Base-by-base conservation (phyloP, 2,888 invertebrate species). In the Drosophila pseudotakahashii region DNA sequence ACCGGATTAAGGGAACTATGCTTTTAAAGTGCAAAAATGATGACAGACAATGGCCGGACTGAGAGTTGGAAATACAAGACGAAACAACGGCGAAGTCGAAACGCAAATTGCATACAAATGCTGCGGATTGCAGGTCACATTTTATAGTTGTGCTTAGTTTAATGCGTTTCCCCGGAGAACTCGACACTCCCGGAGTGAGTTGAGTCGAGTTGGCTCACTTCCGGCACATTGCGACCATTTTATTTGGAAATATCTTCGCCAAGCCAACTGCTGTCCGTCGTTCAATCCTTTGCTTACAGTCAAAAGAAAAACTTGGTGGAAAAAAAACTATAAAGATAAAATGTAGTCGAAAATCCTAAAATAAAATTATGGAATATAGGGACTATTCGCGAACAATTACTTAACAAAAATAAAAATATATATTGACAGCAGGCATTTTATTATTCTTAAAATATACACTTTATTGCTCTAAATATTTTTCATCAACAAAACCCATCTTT, bases 1-100 rank as follows among this genome's bases (percentile, higher is more conserved):
- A 89, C 88, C 78, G 80, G 88, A 89, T 89, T 89, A 87, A 75
- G 70, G 77, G 80, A 88, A 89, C 89, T 88, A 81, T 77, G 80
- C 79, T 89, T 89, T 89, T 81, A 87, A 77, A 77, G 79, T 59
- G 81, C 75, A 77, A 75, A 76, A 81, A 77, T 81, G 73, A 77
- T 79, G 80, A 69, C 83, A 76, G 81, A 63, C 73, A 66, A 32
- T 61, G 73, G 47, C 60, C 59, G 44, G 71, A 41, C 26, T n/a
- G 26, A 55, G 55, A 53, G 47, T 32, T 47, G 54, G 45, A 44
- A 60, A 34, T 41, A 55, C 34, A 34, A 34, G 51, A 1, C 45
- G 55, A 62, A 45, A 62, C 48, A 68, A 66, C 44, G 67, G 36
- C 73, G 76, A 75, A 66, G 77, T 73, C 67, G 39, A 69, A 71